Base-by-base conservation (phyloP, 2,797 vertebrate species). In the Helarctos malayanus region DNA sequence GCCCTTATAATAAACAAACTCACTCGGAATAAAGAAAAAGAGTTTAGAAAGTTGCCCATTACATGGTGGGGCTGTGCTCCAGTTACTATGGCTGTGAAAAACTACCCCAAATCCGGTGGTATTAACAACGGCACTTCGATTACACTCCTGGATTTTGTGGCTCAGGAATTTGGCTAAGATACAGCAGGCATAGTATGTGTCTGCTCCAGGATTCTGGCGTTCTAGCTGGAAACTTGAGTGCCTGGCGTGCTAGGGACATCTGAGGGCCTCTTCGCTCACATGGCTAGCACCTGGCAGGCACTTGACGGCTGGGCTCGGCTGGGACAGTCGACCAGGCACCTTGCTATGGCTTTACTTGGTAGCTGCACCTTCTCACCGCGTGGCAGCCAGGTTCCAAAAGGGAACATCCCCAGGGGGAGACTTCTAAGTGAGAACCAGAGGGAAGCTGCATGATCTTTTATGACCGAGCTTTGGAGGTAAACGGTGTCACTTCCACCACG, bases 21-120 rank as follows among this genome's bases (percentile, higher is more conserved):
- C 78, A 85, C 59, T 61, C 78, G 78, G n/a, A 90, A n/a, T 86
- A 47, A 73, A 95, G 56, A 82, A 89, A 79, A 69, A n/a, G 52
- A 73, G 54, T 75, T 89, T 63, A 79, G 94, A 75, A 57, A 92
- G 35, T 32, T 57, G 88, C 23, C 52, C 59, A 52, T 93, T 78
- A 76, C 49, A 19, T 27, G 57, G 56, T 16, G 57, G 45, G 54
- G 79, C 56, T 0, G 1, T 81, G 45, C 76, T 79, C 75, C 57
- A 84, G 29, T 54, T 89, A 69, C 49, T 49, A 16, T 32, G 75
- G 35, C 69, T 75, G 38, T 41, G 41, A 49, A 56, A 87, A 10
- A 68, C 54, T 9, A 38, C 29, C n/a, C 38, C 63, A 63, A 61
- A 71, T 73, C 68, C 32, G 45, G 13, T 13, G 3, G 11, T 38